Base-by-base conservation (phyloP, 2,797 vertebrate genomes). In the Zenarchopterus dispar region DNA sequence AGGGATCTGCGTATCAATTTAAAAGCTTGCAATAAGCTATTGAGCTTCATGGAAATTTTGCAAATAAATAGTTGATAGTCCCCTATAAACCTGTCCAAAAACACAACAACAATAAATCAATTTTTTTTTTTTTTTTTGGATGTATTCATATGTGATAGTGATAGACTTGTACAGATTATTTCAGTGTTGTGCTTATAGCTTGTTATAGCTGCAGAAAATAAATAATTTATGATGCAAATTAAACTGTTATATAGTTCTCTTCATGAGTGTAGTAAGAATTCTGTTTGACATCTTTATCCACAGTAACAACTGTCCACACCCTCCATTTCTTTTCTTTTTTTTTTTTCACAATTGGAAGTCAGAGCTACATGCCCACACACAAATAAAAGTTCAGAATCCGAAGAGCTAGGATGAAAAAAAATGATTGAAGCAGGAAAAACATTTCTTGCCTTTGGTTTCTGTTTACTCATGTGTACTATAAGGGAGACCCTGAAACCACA, bases 401-500 rank as follows among this genome's bases (percentile, higher is more conserved):
- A 15, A 22, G 26, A 39, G 3, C 6, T 39, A 53, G 2, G 28
- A 15, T 9, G 47, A 73, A 45, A 47, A 45, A 47, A 58, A 52
- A 39, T 67, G 33, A 64, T 43, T 6, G 17, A 24, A 6, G 8
- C 18, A 51, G 24, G 10, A 9, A 6, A 7, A 3, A 21, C 19
- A 21, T 26, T 52, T 26, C 6, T 50, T 11, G 47, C 60, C 43
- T 44, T 28, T 42, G 16, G 39, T 54, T 47, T 54, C 47, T 48
- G 16, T 56, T 22, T 49, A 42, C 17, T 54, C 11, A 22, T n/a
- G 17, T 66, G 76, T 57, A n/a, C 52, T 28, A 56, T 18, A 41
- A 68, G 81, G 75, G 72, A 66, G 75, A 86, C 78, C 62, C 78
- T 41, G 7, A 59, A 81, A 67, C 69, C 59, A 52, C 78, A 87